Evolutionary conservation across 2,797 vertebrate species (phyloP).

Genomic region (Macropodus opercularis): DNA sequence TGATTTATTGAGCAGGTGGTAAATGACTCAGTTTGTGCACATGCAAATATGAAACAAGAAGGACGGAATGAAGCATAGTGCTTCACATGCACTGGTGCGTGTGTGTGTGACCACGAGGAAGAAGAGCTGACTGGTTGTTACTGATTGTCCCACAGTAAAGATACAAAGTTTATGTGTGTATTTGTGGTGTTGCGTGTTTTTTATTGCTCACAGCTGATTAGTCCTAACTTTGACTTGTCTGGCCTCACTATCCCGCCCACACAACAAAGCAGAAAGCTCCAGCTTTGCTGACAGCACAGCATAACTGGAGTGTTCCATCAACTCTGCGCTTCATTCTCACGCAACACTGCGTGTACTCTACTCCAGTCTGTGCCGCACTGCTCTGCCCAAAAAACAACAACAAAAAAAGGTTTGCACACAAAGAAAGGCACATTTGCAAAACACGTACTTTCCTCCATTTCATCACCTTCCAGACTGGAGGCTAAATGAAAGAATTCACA

Average conservation of each 20-base stretch:
- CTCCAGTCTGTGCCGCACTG: too few species aligned
- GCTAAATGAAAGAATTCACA: slow-evolving; percentile 16
- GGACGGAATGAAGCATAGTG: slow-evolving; percentile 8
- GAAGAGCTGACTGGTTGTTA: neutral
- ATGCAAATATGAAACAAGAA: slow-evolving; percentile 15
- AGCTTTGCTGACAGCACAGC: slow-evolving; percentile 1
- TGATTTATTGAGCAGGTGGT: slow-evolving; percentile 42
- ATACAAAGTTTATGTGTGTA: neutral
- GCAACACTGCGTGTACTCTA: neutral
- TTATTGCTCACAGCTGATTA: neutral
- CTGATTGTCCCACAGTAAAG: slow-evolving; percentile 3
- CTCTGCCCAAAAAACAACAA: neutral
- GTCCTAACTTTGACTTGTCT: neutral
- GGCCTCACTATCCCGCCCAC: slow-evolving; percentile 9
- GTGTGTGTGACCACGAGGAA: slow-evolving; percentile 7
- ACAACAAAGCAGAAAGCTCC: neutral
- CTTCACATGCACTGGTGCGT: neutral
- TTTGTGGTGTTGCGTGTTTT: neutral
- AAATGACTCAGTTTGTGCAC: slow-evolving; percentile 33
- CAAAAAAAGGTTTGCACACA: slow-evolving; percentile 1
- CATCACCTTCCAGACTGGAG: neutral
- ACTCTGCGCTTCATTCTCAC: neutral
- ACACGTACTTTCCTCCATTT: neutral
- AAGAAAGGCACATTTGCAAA: neutral
- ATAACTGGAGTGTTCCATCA: neutral